A percentile compares a stretch with the other conserved stretches of the same genome.
These are phyloP conservation scores for Todiramphus chloris DNA, from an alignment of 2,113 vertebrate genomes.

Conservation along the genomic window DNA sequence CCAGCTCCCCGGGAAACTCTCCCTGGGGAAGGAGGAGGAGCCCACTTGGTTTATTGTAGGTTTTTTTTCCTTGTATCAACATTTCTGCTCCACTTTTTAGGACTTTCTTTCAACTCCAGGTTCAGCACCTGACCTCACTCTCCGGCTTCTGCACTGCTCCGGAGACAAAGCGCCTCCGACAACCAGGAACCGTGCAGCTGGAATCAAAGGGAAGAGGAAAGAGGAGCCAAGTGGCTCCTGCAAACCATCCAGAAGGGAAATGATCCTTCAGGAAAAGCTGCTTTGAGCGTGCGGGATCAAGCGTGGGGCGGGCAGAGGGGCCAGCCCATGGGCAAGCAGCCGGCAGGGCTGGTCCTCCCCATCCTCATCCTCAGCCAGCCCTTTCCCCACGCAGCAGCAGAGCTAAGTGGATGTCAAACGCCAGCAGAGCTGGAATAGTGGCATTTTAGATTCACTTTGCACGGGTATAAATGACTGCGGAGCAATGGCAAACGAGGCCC, in stretches of 20 bases:
- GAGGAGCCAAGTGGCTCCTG: background rate
- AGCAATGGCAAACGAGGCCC: background rate
- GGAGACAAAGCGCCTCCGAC: background rate
- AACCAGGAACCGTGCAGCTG: rapidly evolving
- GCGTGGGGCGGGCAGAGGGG: background rate
- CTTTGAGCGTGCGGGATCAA: rapidly evolving
- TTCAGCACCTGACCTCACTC: background rate
- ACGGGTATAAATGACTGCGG: background rate
- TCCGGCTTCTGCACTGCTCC: background rate
- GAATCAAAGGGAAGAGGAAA: background rate
- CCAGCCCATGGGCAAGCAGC: background rate
- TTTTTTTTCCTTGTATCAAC: background rate
- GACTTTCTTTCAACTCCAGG: background rate
- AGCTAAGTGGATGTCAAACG: background rate
- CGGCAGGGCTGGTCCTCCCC: background rate
- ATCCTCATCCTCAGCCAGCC: background rate
- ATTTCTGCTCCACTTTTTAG: background rate
- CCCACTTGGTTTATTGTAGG: too few species aligned
- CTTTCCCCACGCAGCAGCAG: background rate
- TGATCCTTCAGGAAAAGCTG: rapidly evolving
- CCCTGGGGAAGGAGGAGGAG: too few species aligned
- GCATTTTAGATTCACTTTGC: background rate
- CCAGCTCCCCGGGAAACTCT: too few species aligned
- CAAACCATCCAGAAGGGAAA: background rate
- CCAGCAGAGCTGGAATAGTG: background rate